These are phyloP conservation scores for Cantharis nigra DNA, from an alignment of 2,888 invertebrate species.

Conservation along the genomic window DNA sequence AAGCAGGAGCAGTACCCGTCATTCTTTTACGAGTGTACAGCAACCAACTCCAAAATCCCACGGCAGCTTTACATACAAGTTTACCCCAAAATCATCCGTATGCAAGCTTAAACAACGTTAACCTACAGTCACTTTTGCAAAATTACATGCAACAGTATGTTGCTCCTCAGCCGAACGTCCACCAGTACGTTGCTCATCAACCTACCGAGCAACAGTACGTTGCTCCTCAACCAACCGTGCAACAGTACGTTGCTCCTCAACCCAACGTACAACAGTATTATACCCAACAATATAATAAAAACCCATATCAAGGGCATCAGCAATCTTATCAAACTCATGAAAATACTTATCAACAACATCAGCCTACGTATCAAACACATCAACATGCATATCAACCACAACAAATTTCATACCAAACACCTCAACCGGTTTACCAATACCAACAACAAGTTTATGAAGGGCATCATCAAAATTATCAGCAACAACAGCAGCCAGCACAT, in stretches of 20 bases:
- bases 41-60: slow-evolving; percentile 60
- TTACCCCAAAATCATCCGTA: slow-evolving; percentile 62
- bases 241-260: too few species aligned
- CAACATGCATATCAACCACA: background rate
- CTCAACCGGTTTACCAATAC: background rate
- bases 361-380: slow-evolving; percentile 2
- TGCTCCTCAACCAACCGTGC: too few species aligned
- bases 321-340: background rate
- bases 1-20: slow-evolving; percentile 59
- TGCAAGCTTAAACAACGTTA: slow-evolving; percentile 60
- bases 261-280: slow-evolving; percentile 21
- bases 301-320: slow-evolving; percentile 27
- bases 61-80: slow-evolving; percentile 61
- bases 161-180: slow-evolving; percentile 46
- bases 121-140: slow-evolving; percentile 61
- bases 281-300: slow-evolving; percentile 13
- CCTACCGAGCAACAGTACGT: too few species aligned
- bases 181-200: slow-evolving; percentile 35
- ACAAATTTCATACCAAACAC: background rate
- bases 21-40: slow-evolving; percentile 63
- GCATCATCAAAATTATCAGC: background rate
- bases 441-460: background rate
- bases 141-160: slow-evolving; percentile 56
- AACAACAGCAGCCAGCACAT: slow-evolving; percentile 42
- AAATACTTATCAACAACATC: background rate